A percentile compares a stretch with the other conserved stretches of the same genome.
Evolutionary conservation across 2,888 invertebrate species (phyloP).

Genomic region (Myathropa florea): DNA sequence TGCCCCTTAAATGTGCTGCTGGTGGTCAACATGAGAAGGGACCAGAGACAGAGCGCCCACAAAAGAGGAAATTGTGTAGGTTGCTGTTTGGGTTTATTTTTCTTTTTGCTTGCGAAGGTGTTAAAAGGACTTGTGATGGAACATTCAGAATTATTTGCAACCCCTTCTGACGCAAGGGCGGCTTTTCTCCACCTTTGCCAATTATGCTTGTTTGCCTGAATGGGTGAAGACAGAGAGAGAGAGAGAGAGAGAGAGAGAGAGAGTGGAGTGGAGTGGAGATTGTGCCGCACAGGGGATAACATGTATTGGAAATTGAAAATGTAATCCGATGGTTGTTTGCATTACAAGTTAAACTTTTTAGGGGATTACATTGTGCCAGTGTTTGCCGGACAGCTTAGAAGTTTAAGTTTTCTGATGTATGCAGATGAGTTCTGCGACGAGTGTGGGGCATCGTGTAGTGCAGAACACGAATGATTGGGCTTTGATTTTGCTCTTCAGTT

Average conservation of each 20-base stretch:
- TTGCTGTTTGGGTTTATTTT: conserved; percentile 25
- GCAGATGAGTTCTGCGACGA: not conserved
- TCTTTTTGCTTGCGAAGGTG: conserved; percentile 51
- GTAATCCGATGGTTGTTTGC: conserved; percentile 69
- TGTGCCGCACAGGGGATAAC: conserved; percentile 15
- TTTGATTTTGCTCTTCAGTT: not conserved
- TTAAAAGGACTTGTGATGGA: conserved; percentile 62
- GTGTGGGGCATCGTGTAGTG: not conserved
- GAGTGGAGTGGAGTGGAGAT: no score
- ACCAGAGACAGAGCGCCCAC: conserved; percentile 19
- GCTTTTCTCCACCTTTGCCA: conserved; percentile 35
- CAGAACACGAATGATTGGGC: not conserved
- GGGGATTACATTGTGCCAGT: conserved; percentile 39
- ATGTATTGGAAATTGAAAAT: conserved; percentile 68
- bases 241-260: not conserved
- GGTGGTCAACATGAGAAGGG: conserved; percentile 29
- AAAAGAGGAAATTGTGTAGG: conserved; percentile 17
- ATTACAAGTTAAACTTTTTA: conserved; percentile 63
- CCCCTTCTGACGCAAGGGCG: conserved; percentile 1
- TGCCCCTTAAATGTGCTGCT: conserved; percentile 11
- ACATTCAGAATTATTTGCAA: conserved; percentile 64
- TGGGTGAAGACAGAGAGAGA: conserved; percentile 9
- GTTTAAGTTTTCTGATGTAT: not conserved
- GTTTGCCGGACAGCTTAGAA: conserved; percentile 26
- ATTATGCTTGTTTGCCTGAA: conserved; percentile 59